Base-by-base conservation (phyloP, 2,113 vertebrate species). In the Tychaedon coryphoeus region DNA sequence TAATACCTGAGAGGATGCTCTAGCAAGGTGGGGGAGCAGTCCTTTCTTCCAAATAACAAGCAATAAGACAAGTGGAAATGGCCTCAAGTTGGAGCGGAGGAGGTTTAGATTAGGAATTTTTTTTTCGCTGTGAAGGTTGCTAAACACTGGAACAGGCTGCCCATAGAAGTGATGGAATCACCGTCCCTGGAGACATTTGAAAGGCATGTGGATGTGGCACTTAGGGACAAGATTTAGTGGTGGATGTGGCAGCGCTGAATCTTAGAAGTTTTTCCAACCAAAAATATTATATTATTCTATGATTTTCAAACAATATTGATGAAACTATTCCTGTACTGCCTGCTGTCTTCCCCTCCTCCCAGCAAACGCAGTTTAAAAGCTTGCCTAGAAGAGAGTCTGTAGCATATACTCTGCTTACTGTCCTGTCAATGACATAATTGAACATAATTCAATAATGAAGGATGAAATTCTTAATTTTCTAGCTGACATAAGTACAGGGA, bases 51-150 rank as follows among this genome's bases (percentile, higher is more conserved):
- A 74, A 74, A 17, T n/a, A 66, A 45, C 4, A 66, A 74, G 45
- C 19, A 65, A 29, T 18, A 67, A 47, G 6, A 45, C 7, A 51
- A 58, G 28, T 51, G 10, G 19, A 58, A 58, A 73, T 45, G 28
- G 26, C 6, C n/a, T 74, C 28, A 66, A 22, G 7, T n/a, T 74
- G 28, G 10, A 67, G 19, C 0, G 0, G 5, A 8, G 9, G 7
- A 45, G 3, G n/a, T 80, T 66, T 58, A 24, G 28, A 51, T 17
- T 24, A 36, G 12, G 19, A 45, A 19, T 10, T 4, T 26, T 38
- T 56, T 74, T 56, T 50, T 34, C 33, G 60, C 13, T 6, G 17
- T 14, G 47, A 45, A 16, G 5, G 3, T 31, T 60, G 19, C 14
- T 64, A 57, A 57, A 19, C 36, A 33, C 7, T 60, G 38, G 22